Conservation (phyloP, 92 coral and sea anemone species). For the Virgularia gustaviana region DNA sequence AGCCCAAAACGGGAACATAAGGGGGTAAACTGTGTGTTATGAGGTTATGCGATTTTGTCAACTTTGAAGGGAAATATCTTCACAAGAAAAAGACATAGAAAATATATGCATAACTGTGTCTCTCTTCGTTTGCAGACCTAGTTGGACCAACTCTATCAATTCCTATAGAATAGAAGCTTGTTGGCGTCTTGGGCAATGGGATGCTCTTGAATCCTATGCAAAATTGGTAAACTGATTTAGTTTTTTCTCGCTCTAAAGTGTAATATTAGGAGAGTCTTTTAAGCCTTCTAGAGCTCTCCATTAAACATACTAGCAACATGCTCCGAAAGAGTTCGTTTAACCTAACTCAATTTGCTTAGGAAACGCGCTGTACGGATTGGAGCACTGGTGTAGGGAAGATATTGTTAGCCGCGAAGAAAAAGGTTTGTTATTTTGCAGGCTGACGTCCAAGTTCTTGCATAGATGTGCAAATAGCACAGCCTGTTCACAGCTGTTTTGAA, state of each 20-base stretch:
- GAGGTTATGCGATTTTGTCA: not conserved
- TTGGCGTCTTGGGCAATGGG: conserved; percentile 99
- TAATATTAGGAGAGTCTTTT: not conserved
- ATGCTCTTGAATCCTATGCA: conserved; percentile 69
- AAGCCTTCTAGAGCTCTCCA: not conserved
- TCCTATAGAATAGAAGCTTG: conserved; percentile 90
- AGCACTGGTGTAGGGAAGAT: conserved; percentile 85
- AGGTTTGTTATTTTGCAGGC: too few relatives aligned
- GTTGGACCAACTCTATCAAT: conserved; percentile 81
- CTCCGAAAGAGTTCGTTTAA: too few relatives aligned
- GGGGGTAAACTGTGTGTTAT: not conserved
- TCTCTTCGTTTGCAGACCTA: conserved; percentile 55
- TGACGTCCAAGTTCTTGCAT: too few relatives aligned
- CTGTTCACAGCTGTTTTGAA: too few relatives aligned
- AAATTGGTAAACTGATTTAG: too few relatives aligned
- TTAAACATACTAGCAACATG: too few relatives aligned
- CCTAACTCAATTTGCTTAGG: too few relatives aligned
- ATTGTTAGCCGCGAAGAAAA: conserved; percentile 79
- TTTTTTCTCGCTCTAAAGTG: not conserved
- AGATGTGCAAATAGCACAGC: too few relatives aligned
- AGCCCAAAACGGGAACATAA: too few relatives aligned
- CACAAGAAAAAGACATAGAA: not conserved
- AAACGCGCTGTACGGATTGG: conserved; percentile 84
- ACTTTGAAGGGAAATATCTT: too few relatives aligned
- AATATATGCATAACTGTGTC: not conserved